Evolutionary conservation across 2,888 invertebrate genomes (phyloP).

Genomic region (Heteropelma amictum): DNA sequence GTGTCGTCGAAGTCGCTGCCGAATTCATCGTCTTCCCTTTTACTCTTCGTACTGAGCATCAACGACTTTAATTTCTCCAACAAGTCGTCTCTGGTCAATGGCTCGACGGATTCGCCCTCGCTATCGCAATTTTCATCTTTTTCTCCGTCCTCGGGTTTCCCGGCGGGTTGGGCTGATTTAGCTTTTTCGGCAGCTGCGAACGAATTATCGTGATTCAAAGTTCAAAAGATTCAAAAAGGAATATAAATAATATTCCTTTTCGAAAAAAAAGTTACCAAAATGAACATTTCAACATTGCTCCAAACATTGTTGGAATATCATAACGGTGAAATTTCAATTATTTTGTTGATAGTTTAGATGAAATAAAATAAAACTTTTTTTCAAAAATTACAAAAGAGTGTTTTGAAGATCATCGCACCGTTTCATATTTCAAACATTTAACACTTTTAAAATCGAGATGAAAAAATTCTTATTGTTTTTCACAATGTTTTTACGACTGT

Average conservation of each 20-base stretch:
- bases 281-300: too few relatives aligned
- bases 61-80: constrained; percentile 63
- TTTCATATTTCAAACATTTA: background rate
- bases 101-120: constrained; percentile 31
- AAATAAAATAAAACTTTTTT: too few relatives aligned
- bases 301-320: too few relatives aligned
- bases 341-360: too few relatives aligned
- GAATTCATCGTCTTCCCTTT: constrained; percentile 45
- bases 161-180: constrained; percentile 14
- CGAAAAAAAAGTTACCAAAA: background rate
- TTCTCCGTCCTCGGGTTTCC: constrained; percentile 21
- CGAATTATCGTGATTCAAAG: too few relatives aligned
- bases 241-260: background rate
- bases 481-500: too few relatives aligned
- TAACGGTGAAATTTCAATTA: too few relatives aligned
- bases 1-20: constrained; percentile 42
- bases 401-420: background rate
- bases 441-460: background rate
- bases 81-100: constrained; percentile 61
- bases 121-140: constrained; percentile 25
- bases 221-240: background rate
- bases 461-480: background rate
- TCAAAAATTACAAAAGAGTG: too few relatives aligned
- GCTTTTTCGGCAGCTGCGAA: constrained; percentile 39
- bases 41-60: constrained; percentile 44